Evolutionary conservation across 1,140 invertebrate species (phyloP), one percentile per base, ranked within the genome.

Genomic region (Sycobia sp.): DNA sequence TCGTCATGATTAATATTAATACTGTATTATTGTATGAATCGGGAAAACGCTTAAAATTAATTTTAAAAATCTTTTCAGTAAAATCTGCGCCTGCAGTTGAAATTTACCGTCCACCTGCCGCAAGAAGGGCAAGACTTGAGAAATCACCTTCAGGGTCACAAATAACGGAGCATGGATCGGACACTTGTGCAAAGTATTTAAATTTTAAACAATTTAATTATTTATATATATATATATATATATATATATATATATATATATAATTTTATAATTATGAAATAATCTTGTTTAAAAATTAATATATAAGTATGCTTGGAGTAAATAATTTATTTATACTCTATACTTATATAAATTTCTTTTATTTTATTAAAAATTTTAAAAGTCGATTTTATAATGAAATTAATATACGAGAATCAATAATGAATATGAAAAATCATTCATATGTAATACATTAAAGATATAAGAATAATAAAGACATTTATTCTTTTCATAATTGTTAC

Each of bases 81-180:
- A 81, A 76, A 65, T 71, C 71, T 64, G 49, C 67, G 44, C 76
- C 76, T 55, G 53, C 74, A 8, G 71, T 75, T 44, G 75, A 78
- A 46, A 81, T 82, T 50, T 83, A 83, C 50, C 70, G 78, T 56
- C 81, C 81, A 65, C 80, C 81, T 27, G 77, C 81, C 29, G 73
- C 73, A 11, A 77, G 80, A 27, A 76, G 66, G 43, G 65, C 66
- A 11, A 65, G 65, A 23, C 65, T 68, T 10, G 67, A 71, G 46
- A 67, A 70, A 25, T 57, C 63, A 2, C 27, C 46, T 8, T n/a
- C 43, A 38, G 57, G 44, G 29, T 43, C 65, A 38, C 36, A 29
- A 65, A 43, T 66, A 65, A 20, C 13, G 58, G 11, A 62, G 56
- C 32, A 41, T 23, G 23, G 59, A 68, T 41, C 29, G 23, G 59